Evolutionary conservation across 2,888 invertebrate species (phyloP).

Genomic region (Palloptera scutellata): DNA sequence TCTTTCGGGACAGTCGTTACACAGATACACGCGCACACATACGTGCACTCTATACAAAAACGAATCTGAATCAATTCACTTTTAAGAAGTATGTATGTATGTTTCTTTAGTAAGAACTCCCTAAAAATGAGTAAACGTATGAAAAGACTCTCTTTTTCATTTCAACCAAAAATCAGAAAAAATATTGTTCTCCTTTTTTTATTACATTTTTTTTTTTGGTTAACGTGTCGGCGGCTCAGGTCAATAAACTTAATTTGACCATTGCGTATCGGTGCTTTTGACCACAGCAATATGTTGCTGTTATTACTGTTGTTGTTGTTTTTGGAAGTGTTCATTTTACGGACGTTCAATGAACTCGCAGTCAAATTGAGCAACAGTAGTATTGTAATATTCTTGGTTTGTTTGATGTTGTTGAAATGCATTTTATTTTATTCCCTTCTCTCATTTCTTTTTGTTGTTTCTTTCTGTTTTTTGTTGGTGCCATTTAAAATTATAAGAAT

Average conservation of each 20-base stretch:
- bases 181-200: constrained; percentile 3
- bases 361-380: too few relatives aligned
- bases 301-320: constrained; percentile 19
- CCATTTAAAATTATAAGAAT: constrained; percentile 33
- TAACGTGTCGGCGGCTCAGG: constrained; percentile 36
- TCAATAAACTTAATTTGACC: constrained; percentile 43
- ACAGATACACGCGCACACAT: background rate
- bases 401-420: constrained; percentile 14
- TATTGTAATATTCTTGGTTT: background rate
- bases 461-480: constrained; percentile 9
- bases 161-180: background rate
- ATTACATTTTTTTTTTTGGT: constrained; percentile 13
- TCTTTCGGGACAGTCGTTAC: background rate
- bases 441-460: constrained; percentile 12
- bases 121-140: background rate
- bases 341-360: background rate
- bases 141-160: constrained; percentile 24
- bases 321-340: background rate
- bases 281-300: constrained; percentile 19
- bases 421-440: constrained; percentile 8
- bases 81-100: constrained; percentile 1
- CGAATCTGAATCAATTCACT: constrained; percentile 15
- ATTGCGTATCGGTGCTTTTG: constrained; percentile 25
- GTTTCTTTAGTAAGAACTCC: background rate
- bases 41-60: background rate